Percentiles rank a stretch among this genome's conserved stretches.
These are phyloP conservation scores for Molossus molossus DNA, from an alignment of 2,797 vertebrate species.

Conservation along the genomic window DNA sequence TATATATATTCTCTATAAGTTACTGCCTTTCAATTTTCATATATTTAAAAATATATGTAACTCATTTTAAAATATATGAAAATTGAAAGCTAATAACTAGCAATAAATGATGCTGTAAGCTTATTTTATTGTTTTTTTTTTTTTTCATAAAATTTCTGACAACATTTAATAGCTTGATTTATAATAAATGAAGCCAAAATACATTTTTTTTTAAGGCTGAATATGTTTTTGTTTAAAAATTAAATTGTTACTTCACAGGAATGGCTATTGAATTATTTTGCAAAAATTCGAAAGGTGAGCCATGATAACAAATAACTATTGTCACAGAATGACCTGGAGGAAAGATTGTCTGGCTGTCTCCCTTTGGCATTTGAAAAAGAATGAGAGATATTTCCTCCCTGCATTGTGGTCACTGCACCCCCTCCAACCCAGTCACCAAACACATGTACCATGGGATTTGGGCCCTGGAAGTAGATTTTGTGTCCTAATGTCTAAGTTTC, in stretches of 20 bases:
- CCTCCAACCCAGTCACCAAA: neutral
- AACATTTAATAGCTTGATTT: neutral
- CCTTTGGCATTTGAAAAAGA: neutral
- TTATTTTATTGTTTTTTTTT: neutral
- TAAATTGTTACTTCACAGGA: neutral
- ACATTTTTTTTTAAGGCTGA: neutral
- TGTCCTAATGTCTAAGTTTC: neutral
- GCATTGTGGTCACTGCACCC: neutral
- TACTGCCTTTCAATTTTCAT: neutral
- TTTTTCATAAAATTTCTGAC: constrained; percentile 30
- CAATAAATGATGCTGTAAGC: neutral
- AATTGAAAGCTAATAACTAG: neutral
- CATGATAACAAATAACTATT: neutral
- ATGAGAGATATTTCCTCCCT: neutral
- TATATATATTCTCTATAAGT: neutral
- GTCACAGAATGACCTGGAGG: neutral
- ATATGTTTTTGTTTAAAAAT: constrained; percentile 27
- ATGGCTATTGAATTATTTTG: neutral
- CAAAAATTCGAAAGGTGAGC: neutral
- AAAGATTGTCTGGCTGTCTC: neutral
- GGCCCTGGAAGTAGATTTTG: neutral
- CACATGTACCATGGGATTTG: neutral
- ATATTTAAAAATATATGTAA: neutral
- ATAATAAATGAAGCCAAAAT: neutral
- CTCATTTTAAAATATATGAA: constrained; percentile 12